These are phyloP conservation scores for Furnarius figulus DNA, from an alignment of 2,113 vertebrate genomes.

Conservation along the genomic window DNA sequence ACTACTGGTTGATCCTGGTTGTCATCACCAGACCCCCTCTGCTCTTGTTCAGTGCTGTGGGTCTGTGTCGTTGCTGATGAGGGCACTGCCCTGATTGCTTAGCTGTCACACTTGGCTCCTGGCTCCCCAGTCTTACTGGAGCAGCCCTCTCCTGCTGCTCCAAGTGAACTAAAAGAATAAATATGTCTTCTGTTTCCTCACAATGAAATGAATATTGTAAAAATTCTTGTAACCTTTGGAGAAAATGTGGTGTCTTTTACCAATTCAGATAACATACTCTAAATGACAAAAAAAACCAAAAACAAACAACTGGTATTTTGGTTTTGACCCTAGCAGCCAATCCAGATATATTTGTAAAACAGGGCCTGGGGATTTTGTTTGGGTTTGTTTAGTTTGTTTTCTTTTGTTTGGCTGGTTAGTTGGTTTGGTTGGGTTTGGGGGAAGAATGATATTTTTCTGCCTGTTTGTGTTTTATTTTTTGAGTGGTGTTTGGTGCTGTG, in stretches of 20 bases:
- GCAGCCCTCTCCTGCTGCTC: neutral
- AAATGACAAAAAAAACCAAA: neutral
- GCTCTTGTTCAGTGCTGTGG: neutral
- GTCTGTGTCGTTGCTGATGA: accelerated
- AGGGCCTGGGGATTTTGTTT: neutral
- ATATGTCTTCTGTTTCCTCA: neutral
- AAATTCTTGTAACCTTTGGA: neutral
- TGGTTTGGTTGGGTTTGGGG: neutral
- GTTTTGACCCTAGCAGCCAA: neutral
- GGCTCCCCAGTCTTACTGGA: neutral
- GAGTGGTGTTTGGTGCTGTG: neutral
- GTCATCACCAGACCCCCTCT: neutral
- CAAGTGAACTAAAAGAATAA: neutral
- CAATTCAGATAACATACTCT: neutral
- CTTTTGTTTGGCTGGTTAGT: neutral
- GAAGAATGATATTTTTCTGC: neutral
- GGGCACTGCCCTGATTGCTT: neutral
- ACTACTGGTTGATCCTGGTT: neutral
- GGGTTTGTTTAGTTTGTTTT: neutral
- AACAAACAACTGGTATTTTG: neutral
- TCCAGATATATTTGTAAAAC: neutral
- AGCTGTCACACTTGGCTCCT: neutral
- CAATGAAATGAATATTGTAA: neutral
- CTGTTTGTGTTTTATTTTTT: neutral
- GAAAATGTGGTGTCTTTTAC: neutral